phyloP scores from a whole-genome alignment of 2,797 vertebrate genomes.

The Apogon talboti region DNA sequence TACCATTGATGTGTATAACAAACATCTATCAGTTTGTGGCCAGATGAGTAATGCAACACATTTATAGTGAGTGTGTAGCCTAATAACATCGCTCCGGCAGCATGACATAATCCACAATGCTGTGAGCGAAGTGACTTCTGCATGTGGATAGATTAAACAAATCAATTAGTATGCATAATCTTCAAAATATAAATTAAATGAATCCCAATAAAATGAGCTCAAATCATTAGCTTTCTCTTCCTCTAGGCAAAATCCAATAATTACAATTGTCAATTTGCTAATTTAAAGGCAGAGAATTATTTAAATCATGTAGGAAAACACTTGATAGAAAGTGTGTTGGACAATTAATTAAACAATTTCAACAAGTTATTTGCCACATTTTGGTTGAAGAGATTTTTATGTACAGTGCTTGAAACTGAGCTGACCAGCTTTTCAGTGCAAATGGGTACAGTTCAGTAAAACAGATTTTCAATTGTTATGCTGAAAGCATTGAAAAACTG shows the following conservation, averaged over 20 bases:
- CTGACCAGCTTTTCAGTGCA: neutral
- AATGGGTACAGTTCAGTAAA: neutral
- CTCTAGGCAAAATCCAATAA: conserved; percentile 52
- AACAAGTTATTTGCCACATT: conserved; percentile 41
- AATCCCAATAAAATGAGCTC: conserved; percentile 59
- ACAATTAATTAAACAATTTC: conserved; percentile 48
- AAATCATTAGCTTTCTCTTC: conserved; percentile 55
- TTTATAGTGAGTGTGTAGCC: conserved; percentile 13
- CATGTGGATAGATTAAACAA: conserved; percentile 56
- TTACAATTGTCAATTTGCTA: conserved; percentile 64
- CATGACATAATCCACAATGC: conserved; percentile 39
- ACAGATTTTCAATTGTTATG: neutral
- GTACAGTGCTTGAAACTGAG: neutral
- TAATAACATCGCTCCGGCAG: conserved; percentile 21
- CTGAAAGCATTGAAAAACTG: neutral
- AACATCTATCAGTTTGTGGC: conserved; percentile 53
- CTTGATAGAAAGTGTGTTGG: conserved; percentile 14
- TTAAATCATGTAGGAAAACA: conserved; percentile 55
- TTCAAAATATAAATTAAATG: conserved; percentile 63
- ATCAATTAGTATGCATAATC: conserved; percentile 61
- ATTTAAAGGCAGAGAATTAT: conserved; percentile 48
- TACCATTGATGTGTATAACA: conserved; percentile 53
- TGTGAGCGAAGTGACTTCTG: conserved; percentile 47
- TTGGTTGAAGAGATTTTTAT: conserved; percentile 19
- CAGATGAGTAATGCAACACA: conserved; percentile 45